A percentile compares a stretch with the other conserved stretches of the same genome.
Conservation (phyloP, 1,140 invertebrate species). For the Heterodera schachtii region DNA sequence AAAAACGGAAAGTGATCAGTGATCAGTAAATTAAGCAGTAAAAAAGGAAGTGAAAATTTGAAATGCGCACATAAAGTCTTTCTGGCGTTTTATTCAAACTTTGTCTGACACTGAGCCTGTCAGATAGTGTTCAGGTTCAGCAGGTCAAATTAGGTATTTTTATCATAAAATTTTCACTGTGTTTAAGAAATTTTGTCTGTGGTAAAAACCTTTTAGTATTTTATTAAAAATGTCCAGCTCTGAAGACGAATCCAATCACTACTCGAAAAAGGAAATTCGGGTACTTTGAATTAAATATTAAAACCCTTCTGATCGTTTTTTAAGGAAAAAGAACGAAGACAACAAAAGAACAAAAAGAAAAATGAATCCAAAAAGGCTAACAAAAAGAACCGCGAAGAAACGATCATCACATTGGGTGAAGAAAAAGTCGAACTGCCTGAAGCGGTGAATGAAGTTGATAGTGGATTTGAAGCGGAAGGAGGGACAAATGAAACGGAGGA, state of each 20-base stretch:
- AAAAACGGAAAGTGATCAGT: too few relatives aligned
- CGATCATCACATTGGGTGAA: constrained; percentile 16
- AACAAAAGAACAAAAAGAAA: constrained; percentile 64
- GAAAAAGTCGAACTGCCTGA: constrained; percentile 15
- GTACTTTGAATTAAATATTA: constrained; percentile 3
- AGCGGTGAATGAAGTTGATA: constrained; percentile 25
- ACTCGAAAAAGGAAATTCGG: constrained; percentile 29
- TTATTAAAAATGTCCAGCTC: constrained; percentile 34
- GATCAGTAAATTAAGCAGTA: too few relatives aligned
- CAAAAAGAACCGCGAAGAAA: constrained; percentile 37
- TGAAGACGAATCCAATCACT: constrained; percentile 14
- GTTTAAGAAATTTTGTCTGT: too few relatives aligned
- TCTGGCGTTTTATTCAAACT: too few relatives aligned
- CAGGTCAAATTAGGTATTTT: too few relatives aligned
- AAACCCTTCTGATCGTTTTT: constrained; percentile 29
- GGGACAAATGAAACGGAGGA: constrained; percentile 19
- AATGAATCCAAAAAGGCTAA: constrained; percentile 60
- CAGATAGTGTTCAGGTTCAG: too few relatives aligned
- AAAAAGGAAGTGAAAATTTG: too few relatives aligned
- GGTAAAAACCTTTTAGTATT: too few relatives aligned
- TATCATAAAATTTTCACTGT: too few relatives aligned
- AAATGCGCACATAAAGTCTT: too few relatives aligned
- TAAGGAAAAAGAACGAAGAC: constrained; percentile 59
- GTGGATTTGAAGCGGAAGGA: constrained; percentile 18
- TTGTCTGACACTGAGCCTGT: too few relatives aligned